Percentiles rank a stretch among this genome's conserved stretches.
phyloP scores from a whole-genome alignment of 2,888 invertebrate genomes.

The Bursaphelenchus okinawaensis region DNA sequence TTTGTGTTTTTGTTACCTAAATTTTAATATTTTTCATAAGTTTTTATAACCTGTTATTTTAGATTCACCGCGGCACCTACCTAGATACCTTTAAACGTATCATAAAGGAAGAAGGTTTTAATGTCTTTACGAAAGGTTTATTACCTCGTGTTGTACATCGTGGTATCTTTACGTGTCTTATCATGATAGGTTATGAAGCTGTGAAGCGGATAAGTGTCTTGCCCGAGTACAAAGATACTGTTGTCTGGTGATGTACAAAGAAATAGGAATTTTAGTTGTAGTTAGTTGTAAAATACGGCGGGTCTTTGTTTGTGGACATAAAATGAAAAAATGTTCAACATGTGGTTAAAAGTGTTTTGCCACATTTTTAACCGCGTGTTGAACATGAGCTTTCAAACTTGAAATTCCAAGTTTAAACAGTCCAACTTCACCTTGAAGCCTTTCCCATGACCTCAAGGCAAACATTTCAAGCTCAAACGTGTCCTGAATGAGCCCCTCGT shows the following conservation, averaged over 20 bases:
- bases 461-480: too few species aligned
- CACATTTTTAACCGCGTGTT: too few species aligned
- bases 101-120: slow-evolving; percentile 41
- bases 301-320: too few species aligned
- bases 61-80: slow-evolving; percentile 51
- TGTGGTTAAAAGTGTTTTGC: too few species aligned
- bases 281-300: too few species aligned
- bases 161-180: slow-evolving; percentile 43
- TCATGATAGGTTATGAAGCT: slow-evolving; percentile 52
- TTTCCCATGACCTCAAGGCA: too few species aligned
- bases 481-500: too few species aligned
- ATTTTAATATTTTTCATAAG: background rate
- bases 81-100: slow-evolving; percentile 44
- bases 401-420: too few species aligned
- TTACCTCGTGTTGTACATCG: slow-evolving; percentile 37
- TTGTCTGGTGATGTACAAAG: slow-evolving; percentile 37
- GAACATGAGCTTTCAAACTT: too few species aligned
- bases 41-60: slow-evolving; percentile 9
- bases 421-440: too few species aligned
- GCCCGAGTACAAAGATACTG: slow-evolving; percentile 41
- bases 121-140: slow-evolving; percentile 50
- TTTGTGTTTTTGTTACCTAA: background rate
- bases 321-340: too few species aligned
- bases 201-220: slow-evolving; percentile 48
- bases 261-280: too few species aligned